Evolutionary conservation across 2,113 vertebrate genomes (phyloP), one percentile per base, ranked within the genome.

Genomic region (Myrmophylax atrothorax): DNA sequence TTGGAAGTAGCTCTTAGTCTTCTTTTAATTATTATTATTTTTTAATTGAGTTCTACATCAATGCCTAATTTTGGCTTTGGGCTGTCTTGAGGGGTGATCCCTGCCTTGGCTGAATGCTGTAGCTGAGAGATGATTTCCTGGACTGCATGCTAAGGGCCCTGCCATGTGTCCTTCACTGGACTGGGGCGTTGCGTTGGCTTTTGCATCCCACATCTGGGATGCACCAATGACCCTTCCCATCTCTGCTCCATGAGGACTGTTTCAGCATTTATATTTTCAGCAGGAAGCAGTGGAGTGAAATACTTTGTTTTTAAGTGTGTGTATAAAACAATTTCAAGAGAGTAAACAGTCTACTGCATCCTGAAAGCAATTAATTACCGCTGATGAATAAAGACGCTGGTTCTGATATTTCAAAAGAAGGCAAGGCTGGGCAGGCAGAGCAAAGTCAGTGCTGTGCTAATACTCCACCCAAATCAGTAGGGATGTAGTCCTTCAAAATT

Each of bases 301-400:
- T 33, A 52, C 66, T 53, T 50, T 16, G 33, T 3, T 50, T 81
- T 60, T n/a, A 84, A 92, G 62, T 24, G 44, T 58, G 81, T 60
- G n/a, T 64, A 73, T 37, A 50, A 81, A 94, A 82, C 63, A 73
- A 74, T 50, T 60, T 49, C 35, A 84, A 91, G 74, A 92, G 63
- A 1, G 3, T 64, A 60, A 94, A 82, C 22, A 78, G 28, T 23
- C 87, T 60, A 9, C 44, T 33, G 55, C 74, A 52, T 66, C 49
- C 88, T 75, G 72, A 26, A 93, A 72, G 64, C 42, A 86, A 92
- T 70, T 67, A 90, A 90, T 88, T 89, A 55, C 52, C 55, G 47
- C 12, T 70, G 76, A 70, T 47, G 67, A 94, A 80, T 47, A 81
- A 86, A 88, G 91, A 42, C 14, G 42, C 16, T n/a, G 7, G 29